Conservation (phyloP, 2,888 invertebrate species). For the Monoplex corrugatus region DNA sequence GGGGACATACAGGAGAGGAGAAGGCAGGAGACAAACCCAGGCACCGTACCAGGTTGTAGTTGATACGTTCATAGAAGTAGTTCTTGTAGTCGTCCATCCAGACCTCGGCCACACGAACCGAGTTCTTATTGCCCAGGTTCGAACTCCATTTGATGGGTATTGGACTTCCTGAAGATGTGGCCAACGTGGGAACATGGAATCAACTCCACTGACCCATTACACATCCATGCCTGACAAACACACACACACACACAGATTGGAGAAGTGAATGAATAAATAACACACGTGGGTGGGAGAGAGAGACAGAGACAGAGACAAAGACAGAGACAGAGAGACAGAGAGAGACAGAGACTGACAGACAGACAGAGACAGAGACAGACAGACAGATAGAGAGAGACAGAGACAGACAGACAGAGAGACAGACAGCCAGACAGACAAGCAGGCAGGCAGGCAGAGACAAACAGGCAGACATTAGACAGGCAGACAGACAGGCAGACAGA, state of each 20-base stretch:
- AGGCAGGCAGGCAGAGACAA: not conserved
- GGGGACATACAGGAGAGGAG: not conserved
- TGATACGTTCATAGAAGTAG: constrained; percentile 60
- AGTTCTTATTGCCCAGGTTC: constrained; percentile 78
- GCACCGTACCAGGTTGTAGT: constrained; percentile 41
- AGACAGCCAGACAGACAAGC: too few relatives aligned
- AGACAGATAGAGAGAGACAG: not conserved
- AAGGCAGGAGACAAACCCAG: not conserved
- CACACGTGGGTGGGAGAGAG: too few relatives aligned
- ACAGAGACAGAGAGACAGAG: not conserved
- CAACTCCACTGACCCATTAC: constrained; percentile 56
- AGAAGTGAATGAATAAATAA: too few relatives aligned
- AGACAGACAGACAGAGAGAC: too few relatives aligned
- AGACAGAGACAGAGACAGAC: too few relatives aligned
- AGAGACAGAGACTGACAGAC: too few relatives aligned
- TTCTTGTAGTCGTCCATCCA: constrained; percentile 72
- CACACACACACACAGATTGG: not conserved
- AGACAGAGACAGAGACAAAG: not conserved
- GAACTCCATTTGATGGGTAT: constrained; percentile 83
- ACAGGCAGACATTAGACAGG: not conserved
- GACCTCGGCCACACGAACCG: constrained; percentile 68
- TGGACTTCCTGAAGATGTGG: constrained; percentile 53
- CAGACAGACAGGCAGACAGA: not conserved
- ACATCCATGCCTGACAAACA: constrained; percentile 59
- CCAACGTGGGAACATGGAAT: constrained; percentile 56